Base-by-base conservation (phyloP, 1,140 invertebrate genomes). In the Bombus vancouverensis region DNA sequence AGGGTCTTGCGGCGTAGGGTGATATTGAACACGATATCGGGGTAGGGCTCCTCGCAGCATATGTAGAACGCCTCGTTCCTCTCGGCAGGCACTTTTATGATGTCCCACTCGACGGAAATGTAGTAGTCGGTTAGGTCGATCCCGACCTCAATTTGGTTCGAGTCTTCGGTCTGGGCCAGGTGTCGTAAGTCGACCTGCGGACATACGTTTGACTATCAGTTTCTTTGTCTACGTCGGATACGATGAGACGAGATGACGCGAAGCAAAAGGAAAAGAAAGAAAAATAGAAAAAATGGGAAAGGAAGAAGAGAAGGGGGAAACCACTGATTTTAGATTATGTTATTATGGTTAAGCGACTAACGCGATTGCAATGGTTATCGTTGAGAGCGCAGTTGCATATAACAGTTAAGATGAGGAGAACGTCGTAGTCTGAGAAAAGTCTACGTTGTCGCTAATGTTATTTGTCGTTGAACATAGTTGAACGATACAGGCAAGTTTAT, bases 21-120 rank as follows among this genome's bases (percentile, higher is more conserved):
- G 89, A 99, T 98, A 95, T 99, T 99, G 96, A 99, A 99, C 87
- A 99, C 99, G 92, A 99, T 99, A 95, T 99, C 98, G 74, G 98
- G 97, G 94, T 98, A 99, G 44, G 98, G 98, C 94, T 98, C 98
- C 93, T 98, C 97, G 94, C 98, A 98, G 94, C 98, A 98, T 91
- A 97, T 97, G 96, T 98, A 98, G 94, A 98, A 98, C 93, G 98
- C 98, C 92, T 98, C 98, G 93, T 98, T 98, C 85, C 98, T 96
- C 79, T 97, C 96, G 12, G 98, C 98, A 82, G 98, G 98, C 89
- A 98, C 98, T 82, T 96, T 96, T 97, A 99, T 97, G 89, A 99
- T 98, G 95, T 99, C 98, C 99, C 99, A 99, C 95, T 99, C 99
- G 37, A 99, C 98, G 91, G 98, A 99, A 93, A 99, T 98, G 96